phyloP scores from a whole-genome alignment of 1,140 invertebrate genomes.

The Sitophilus oryzae region DNA sequence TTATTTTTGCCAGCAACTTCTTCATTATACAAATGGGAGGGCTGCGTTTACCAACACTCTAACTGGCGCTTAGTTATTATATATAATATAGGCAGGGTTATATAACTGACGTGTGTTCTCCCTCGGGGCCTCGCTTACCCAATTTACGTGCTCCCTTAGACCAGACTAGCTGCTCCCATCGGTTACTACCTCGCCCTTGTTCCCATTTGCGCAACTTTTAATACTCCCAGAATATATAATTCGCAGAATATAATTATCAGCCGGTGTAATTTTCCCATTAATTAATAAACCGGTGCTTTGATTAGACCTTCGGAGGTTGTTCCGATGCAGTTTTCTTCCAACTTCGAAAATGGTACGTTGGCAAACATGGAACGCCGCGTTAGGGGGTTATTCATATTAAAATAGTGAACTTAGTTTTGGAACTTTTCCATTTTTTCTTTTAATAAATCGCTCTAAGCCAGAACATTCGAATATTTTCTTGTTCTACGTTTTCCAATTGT shows the following conservation, averaged over 20 bases:
- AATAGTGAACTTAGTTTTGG: too few species aligned
- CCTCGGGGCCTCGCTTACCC: neutral
- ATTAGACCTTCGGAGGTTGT: too few species aligned
- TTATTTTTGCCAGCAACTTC: neutral
- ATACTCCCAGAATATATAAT: neutral
- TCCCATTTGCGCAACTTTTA: neutral
- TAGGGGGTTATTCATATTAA: too few species aligned
- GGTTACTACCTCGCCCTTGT: neutral
- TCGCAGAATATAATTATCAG: neutral
- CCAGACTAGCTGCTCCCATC: neutral
- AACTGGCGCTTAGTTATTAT: neutral
- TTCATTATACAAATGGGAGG: neutral
- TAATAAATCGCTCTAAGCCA: too few species aligned
- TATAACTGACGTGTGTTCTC: neutral
- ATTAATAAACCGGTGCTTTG: too few species aligned
- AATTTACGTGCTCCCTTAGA: neutral
- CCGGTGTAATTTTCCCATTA: neutral
- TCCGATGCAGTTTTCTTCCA: too few species aligned
- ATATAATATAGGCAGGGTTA: neutral
- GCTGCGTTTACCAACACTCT: neutral
- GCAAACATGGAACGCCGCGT: too few species aligned
- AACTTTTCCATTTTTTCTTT: too few species aligned
- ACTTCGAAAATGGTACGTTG: too few species aligned
- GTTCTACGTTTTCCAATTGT: too few species aligned
- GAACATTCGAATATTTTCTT: too few species aligned